These are phyloP conservation scores for Cyprinella venusta DNA, from an alignment of 2,797 vertebrate genomes.

Conservation along the genomic window DNA sequence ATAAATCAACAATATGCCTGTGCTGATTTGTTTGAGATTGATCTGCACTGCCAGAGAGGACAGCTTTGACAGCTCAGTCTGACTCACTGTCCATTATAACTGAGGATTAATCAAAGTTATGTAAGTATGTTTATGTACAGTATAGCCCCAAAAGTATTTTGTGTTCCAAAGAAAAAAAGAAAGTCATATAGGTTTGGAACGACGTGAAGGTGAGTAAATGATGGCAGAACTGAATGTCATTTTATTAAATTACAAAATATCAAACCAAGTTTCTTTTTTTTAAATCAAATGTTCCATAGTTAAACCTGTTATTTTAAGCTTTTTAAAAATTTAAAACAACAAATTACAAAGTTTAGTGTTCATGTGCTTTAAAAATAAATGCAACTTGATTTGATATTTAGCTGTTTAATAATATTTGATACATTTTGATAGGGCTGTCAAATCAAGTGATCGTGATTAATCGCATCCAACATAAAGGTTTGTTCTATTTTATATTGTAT, in stretches of 20 bases:
- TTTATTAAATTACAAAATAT: neutral
- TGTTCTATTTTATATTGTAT: no score
- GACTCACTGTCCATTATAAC: slow-evolving; percentile 12
- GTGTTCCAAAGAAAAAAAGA: neutral
- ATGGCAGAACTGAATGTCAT: neutral
- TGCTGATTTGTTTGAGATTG: slow-evolving; percentile 39
- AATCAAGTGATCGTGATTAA: neutral
- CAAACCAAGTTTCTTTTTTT: neutral
- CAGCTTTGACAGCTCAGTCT: neutral
- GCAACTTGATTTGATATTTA: neutral
- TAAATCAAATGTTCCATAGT: neutral
- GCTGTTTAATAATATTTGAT: neutral
- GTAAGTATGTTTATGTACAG: neutral
- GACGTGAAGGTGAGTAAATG: neutral
- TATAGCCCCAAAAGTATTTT: neutral
- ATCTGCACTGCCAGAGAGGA: slow-evolving; percentile 3
- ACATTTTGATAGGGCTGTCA: neutral
- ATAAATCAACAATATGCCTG: slow-evolving; percentile 31
- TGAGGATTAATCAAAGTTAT: slow-evolving; percentile 22
- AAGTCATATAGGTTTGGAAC: neutral
- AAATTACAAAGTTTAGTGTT: neutral
- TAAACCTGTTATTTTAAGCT: neutral
- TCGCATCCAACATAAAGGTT: no score
- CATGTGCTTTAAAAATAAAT: neutral
- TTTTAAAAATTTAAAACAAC: neutral